Percentiles rank a stretch among this genome's conserved stretches.
These are phyloP conservation scores for Saccostrea glomerata DNA, from an alignment of 1,140 invertebrate species.

Conservation along the genomic window DNA sequence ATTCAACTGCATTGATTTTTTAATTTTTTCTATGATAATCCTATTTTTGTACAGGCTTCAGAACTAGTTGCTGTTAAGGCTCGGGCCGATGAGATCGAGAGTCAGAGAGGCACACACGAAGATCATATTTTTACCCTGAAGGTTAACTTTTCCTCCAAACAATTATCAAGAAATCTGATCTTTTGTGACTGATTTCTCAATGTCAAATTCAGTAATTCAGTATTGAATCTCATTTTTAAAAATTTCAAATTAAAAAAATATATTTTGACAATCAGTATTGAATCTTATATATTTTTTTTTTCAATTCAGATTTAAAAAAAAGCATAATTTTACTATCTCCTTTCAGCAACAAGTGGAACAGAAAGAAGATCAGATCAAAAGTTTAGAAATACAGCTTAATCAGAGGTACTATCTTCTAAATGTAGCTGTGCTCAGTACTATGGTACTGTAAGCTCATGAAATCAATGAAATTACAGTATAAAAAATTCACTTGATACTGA, in stretches of 20 bases:
- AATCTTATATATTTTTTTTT: too few relatives aligned
- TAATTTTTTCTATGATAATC: too few relatives aligned
- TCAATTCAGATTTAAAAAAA: too few relatives aligned
- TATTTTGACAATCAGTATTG: neutral
- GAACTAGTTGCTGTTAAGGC: constrained; percentile 76
- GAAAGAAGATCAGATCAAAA: constrained; percentile 67
- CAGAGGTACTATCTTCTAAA: constrained; percentile 71
- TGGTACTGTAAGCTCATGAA: too few relatives aligned
- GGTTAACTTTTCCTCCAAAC: constrained; percentile 54
- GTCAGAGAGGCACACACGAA: constrained; percentile 72
- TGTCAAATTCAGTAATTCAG: too few relatives aligned
- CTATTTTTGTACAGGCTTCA: constrained; percentile 61
- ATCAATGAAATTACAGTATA: too few relatives aligned
- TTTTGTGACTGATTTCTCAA: too few relatives aligned
- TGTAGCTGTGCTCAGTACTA: too few relatives aligned
- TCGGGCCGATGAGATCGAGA: constrained; percentile 75
- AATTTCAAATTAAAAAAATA: neutral
- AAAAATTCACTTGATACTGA: too few relatives aligned
- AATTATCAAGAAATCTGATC: neutral
- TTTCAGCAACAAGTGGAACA: constrained; percentile 70
- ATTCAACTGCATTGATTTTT: too few relatives aligned
- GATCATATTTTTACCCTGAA: constrained; percentile 74
- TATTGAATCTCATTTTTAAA: neutral
- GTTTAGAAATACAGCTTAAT: constrained; percentile 75
- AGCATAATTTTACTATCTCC: neutral